Conservation (phyloP, 1,140 invertebrate species). For the Episyrphus balteatus region DNA sequence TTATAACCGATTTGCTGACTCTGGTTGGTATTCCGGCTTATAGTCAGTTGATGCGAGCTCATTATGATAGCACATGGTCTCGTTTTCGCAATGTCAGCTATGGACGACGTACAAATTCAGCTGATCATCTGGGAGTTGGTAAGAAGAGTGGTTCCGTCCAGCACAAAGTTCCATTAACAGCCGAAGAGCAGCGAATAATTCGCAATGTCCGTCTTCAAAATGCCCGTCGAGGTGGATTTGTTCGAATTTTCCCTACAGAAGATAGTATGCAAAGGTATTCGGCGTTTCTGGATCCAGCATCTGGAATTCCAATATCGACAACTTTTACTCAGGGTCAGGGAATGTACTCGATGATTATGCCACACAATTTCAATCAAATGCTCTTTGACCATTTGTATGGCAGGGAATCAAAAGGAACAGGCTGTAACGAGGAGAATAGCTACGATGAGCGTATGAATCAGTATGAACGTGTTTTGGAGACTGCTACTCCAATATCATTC, state of each 20-base stretch:
- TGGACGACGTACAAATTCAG: conserved; percentile 52
- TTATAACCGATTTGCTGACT: conserved; percentile 81
- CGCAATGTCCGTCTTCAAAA: conserved; percentile 71
- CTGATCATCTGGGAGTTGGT: conserved; percentile 39
- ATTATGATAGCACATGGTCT: conserved; percentile 31
- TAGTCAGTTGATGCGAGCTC: conserved; percentile 51
- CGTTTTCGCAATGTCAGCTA: conserved; percentile 30
- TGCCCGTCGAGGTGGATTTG: conserved; percentile 74
- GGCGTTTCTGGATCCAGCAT: conserved; percentile 47
- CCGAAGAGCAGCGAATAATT: conserved; percentile 71
- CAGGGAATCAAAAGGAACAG: conserved; percentile 12
- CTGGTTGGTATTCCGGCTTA: conserved; percentile 76
- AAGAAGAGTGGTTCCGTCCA: neutral
- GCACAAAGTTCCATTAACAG: conserved; percentile 42
- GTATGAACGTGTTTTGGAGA: conserved; percentile 28
- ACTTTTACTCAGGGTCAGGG: conserved; percentile 46
- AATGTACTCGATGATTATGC: conserved; percentile 43
- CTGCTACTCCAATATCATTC: conserved; percentile 19
- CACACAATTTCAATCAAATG: conserved; percentile 71
- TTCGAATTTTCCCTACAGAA: conserved; percentile 80
- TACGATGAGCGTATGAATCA: conserved; percentile 29
- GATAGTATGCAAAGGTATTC: conserved; percentile 74
- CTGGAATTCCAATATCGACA: conserved; percentile 56
- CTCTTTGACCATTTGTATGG: conserved; percentile 46
- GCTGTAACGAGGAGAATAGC: conserved; percentile 14